Percentiles rank a stretch among this genome's conserved stretches.
These are phyloP conservation scores for Clunio marinus DNA, from an alignment of 2,888 invertebrate species.

Conservation along the genomic window DNA sequence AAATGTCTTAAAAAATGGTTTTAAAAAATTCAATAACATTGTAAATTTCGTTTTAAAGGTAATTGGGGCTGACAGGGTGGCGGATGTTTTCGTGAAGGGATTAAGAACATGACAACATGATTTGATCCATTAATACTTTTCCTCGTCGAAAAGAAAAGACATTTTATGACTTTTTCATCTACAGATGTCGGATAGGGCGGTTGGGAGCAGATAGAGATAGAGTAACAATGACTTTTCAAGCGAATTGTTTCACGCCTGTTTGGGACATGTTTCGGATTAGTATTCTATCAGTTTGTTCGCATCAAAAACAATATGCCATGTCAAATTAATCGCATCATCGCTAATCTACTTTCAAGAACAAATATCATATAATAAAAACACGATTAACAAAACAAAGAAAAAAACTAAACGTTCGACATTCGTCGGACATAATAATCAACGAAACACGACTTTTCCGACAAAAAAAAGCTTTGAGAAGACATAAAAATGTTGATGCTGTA, in stretches of 20 bases:
- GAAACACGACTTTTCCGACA: not conserved
- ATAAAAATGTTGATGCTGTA: too few species aligned
- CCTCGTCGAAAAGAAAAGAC: too few species aligned
- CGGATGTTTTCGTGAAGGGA: constrained; percentile 20
- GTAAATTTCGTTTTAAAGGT: not conserved
- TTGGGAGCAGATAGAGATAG: too few species aligned
- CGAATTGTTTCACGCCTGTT: too few species aligned
- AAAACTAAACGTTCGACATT: too few species aligned
- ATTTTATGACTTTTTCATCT: too few species aligned
- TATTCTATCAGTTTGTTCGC: constrained; percentile 23
- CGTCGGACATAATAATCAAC: not conserved
- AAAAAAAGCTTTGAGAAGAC: not conserved
- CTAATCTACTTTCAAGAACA: not conserved
- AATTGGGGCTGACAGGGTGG: constrained; percentile 17
- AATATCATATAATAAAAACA: not conserved
- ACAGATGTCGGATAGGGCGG: too few species aligned
- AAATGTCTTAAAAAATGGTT: not conserved
- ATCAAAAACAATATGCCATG: constrained; percentile 24
- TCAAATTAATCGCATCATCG: constrained; percentile 18
- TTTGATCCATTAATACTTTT: too few species aligned
- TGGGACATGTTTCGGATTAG: too few species aligned
- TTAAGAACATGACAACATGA: constrained; percentile 10
- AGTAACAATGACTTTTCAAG: too few species aligned
- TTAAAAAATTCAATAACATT: constrained; percentile 13
- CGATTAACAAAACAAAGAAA: constrained; percentile 10